Percentiles rank a stretch among this genome's conserved stretches.
Evolutionary conservation across 2,888 invertebrate genomes (phyloP).

Genomic region (Cabera pusaria): DNA sequence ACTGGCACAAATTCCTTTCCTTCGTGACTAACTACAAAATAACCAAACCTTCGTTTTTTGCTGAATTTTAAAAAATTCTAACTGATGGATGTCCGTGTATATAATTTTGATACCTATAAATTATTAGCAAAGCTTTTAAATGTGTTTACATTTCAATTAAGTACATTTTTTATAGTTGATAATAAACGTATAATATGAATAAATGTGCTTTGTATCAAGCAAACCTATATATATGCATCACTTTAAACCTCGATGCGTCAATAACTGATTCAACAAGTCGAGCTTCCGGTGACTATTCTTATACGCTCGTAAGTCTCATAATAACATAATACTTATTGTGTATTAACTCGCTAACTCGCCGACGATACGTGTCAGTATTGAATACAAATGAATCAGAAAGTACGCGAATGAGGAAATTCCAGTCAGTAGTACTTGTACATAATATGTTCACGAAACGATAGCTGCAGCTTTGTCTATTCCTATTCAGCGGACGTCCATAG

Average conservation of each 20-base stretch:
- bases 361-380: conserved; percentile 43
- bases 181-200: conserved; percentile 7
- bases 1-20: conserved; percentile 52
- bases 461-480: conserved; percentile 37
- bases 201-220: conserved; percentile 2
- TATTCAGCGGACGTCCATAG: conserved; percentile 38
- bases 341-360: conserved; percentile 46
- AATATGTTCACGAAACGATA: conserved; percentile 34
- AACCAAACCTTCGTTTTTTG: too few relatives aligned
- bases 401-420: conserved; percentile 74
- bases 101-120: too few relatives aligned
- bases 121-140: too few relatives aligned
- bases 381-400: conserved; percentile 78
- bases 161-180: conserved; percentile 6
- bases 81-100: too few relatives aligned
- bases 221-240: conserved; percentile 35
- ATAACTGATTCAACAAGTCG: conserved; percentile 43
- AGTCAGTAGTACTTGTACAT: conserved; percentile 46
- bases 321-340: conserved; percentile 51
- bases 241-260: conserved; percentile 23
- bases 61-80: conserved; percentile 6
- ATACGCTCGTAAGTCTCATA: conserved; percentile 34
- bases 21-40: conserved; percentile 43
- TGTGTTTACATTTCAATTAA: too few relatives aligned
- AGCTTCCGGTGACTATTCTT: conserved; percentile 54